Evolutionary conservation across 2,797 vertebrate species (phyloP).

Genomic region (Xenops minutus): DNA sequence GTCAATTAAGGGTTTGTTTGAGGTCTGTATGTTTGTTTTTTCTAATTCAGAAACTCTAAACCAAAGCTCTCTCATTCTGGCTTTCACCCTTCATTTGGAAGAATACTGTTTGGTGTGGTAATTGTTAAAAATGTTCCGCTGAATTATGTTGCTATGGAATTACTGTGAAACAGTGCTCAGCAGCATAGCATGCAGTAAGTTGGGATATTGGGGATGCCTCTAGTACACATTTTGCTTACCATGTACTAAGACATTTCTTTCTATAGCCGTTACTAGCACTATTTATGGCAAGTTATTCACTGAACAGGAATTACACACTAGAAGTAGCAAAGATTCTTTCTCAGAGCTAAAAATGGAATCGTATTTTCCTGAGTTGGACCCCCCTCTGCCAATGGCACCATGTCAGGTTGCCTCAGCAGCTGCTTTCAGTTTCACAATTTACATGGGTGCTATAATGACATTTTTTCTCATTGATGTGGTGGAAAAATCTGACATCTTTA

Average conservation of each 20-base stretch:
- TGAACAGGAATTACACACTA: constrained; percentile 50
- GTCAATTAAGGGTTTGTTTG: background rate
- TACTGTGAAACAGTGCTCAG: background rate
- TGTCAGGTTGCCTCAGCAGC: constrained; percentile 53
- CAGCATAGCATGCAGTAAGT: background rate
- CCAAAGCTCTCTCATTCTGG: background rate
- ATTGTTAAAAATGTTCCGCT: background rate
- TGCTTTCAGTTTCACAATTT: constrained; percentile 66
- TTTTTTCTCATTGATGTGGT: constrained; percentile 44
- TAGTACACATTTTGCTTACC: background rate
- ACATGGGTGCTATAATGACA: constrained; percentile 25
- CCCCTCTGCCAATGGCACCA: constrained; percentile 52
- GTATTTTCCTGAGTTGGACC: constrained; percentile 48
- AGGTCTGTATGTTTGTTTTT: background rate
- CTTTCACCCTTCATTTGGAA: background rate
- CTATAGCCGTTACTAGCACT: constrained; percentile 17
- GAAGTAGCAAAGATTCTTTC: constrained; percentile 52
- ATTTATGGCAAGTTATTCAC: constrained; percentile 58
- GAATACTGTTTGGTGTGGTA: background rate
- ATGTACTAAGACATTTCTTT: background rate
- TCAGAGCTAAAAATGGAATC: constrained; percentile 69
- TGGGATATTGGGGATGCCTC: background rate
- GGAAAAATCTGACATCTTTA: constrained; percentile 46
- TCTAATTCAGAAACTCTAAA: background rate
- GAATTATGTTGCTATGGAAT: background rate